A percentile compares a stretch with the other conserved stretches of the same genome.
Evolutionary conservation across 2,113 vertebrate genomes (phyloP).

Genomic region (Macquaria ambigua): DNA sequence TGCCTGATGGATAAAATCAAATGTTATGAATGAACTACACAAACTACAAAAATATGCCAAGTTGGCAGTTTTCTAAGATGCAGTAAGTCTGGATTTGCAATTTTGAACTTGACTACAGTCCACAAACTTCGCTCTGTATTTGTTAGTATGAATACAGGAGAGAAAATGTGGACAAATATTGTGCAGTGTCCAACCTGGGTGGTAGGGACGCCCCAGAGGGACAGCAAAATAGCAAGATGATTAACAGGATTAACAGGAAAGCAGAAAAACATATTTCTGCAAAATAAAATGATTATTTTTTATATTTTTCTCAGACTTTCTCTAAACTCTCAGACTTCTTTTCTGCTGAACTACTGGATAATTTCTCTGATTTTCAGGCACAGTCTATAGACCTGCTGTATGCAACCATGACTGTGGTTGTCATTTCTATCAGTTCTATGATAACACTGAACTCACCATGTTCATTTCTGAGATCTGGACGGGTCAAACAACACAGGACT

Average conservation of each 20-base stretch:
- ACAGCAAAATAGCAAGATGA: not conserved
- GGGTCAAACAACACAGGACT: too few relatives aligned
- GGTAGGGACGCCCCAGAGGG: not conserved
- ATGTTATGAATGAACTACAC: not conserved
- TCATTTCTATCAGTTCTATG: not conserved
- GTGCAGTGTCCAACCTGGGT: too few relatives aligned
- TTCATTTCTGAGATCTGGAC: not conserved
- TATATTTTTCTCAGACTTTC: not conserved
- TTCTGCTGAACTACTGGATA: not conserved
- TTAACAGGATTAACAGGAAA: not conserved
- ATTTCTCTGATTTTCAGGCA: not conserved
- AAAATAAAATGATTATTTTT: not conserved
- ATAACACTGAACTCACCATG: not conserved
- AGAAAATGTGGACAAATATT: not conserved
- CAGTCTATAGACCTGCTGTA: not conserved
- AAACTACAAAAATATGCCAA: not conserved
- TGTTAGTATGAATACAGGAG: too few relatives aligned
- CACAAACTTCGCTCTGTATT: not conserved
- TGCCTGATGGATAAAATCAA: not conserved
- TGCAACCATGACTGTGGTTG: not conserved
- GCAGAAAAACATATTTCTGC: not conserved
- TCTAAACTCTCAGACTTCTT: not conserved
- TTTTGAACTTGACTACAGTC: not conserved
- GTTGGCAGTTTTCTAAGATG: not conserved
- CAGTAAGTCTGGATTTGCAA: not conserved